phyloP scores from a whole-genome alignment of 2,113 vertebrate genomes.

The Paraplagusia blochii region DNA sequence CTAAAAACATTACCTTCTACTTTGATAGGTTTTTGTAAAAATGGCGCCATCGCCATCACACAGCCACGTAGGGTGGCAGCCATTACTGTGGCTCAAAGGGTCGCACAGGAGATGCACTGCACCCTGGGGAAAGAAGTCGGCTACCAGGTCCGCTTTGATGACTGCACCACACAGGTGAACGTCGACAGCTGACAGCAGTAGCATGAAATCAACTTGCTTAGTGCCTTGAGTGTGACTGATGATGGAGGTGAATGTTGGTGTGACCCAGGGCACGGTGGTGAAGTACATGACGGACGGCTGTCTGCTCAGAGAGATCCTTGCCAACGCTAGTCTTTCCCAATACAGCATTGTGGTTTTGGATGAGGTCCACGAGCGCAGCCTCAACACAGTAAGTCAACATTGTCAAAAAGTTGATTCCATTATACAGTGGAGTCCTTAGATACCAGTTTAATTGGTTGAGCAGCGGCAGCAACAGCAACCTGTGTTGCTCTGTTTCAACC shows the following conservation, averaged over 20 bases:
- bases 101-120: constrained; percentile 88
- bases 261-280: constrained; percentile 84
- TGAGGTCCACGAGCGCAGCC: constrained; percentile 95
- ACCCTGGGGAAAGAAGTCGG: constrained; percentile 83
- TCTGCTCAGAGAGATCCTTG: constrained; percentile 87
- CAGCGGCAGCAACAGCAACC: no score
- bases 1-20: neutral
- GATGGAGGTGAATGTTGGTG: constrained; percentile 12
- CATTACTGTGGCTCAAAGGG: constrained; percentile 91
- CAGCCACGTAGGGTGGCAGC: constrained; percentile 93
- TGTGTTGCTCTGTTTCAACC: no score
- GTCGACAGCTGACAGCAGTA: neutral
- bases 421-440: no score
- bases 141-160: constrained; percentile 97
- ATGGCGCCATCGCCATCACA: constrained; percentile 86
- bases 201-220: neutral
- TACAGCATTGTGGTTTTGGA: constrained; percentile 91
- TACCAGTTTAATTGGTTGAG: no score
- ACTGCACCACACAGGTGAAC: constrained; percentile 86
- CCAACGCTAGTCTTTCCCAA: constrained; percentile 83
- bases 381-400: constrained; percentile 88
- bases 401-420: no score
- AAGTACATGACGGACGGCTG: constrained; percentile 98
- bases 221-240: neutral
- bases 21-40: constrained; percentile 78